Conservation (phyloP, 2,888 invertebrate species). For the Galeopsomyia nigrocyanea region DNA sequence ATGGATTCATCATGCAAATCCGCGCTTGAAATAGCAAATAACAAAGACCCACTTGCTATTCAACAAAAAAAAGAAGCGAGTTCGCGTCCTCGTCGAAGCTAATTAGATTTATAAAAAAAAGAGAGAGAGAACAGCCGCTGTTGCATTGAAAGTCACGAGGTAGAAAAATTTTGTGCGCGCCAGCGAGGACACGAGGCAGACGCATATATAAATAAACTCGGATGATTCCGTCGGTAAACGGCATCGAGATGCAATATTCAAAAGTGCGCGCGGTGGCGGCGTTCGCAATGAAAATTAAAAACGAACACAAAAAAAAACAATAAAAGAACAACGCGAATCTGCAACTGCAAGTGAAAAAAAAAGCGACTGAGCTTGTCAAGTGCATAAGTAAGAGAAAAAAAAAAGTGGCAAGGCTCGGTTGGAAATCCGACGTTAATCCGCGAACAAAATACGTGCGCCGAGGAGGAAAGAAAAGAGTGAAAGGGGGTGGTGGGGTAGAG, state of each 20-base stretch:
- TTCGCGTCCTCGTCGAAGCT: neutral
- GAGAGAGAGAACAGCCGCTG: conserved; percentile 32
- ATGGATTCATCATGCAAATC: too few relatives aligned
- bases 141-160: too few relatives aligned
- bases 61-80: too few relatives aligned
- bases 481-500: conserved; percentile 2
- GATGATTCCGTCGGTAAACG: conserved; percentile 11
- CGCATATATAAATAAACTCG: conserved; percentile 14
- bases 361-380: conserved; percentile 11
- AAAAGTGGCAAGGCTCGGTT: conserved; percentile 4
- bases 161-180: too few relatives aligned
- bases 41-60: too few relatives aligned
- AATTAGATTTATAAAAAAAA: conserved; percentile 35
- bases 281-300: conserved; percentile 1
- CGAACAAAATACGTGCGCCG: conserved; percentile 1
- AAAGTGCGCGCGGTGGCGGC: conserved; percentile 22
- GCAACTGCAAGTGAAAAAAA: conserved; percentile 1
- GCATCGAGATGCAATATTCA: conserved; percentile 22
- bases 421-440: conserved; percentile 30
- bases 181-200: too few relatives aligned
- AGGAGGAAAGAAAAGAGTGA: conserved; percentile 20
- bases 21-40: too few relatives aligned
- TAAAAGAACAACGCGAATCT: neutral
- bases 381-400: neutral
- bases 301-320: neutral